Evolutionary conservation across 2,888 invertebrate genomes (phyloP), one percentile per base, ranked within the genome.

Genomic region (Cephus sareptanus): DNA sequence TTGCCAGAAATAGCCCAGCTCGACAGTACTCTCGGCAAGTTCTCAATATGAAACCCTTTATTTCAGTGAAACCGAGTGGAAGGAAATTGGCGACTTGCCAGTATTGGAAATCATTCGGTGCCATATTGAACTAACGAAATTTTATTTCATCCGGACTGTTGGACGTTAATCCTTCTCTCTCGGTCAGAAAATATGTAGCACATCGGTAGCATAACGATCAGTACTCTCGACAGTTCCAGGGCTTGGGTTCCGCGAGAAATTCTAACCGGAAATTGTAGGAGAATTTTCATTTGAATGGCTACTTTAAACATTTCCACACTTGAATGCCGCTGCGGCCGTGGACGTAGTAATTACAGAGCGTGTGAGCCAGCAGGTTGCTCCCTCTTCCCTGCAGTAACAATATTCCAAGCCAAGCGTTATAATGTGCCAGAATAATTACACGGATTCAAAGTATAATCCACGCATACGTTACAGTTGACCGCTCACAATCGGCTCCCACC

Each of bases 11-110:
- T 56, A 56, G 23, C 23, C 23, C 9, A 9, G 23, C 9, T 56
- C 23, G 9, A 77, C 83, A 79, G 85, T 84, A 82, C 83, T 85
- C 82, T 83, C 81, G 79, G 80, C 83, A 83, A 85, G 88, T 86
- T 86, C 85, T 86, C 87, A 83, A 87, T 88, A 88, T 84, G 85
- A 85, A 84, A 83, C 85, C 84, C 84, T 86, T 89, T 88, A 88
- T 89, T 88, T 89, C 84, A 84, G 86, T 87, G 87, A 86, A 89
- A 87, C 85, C 84, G 85, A 82, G 77, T 77, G 85, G 83, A 88
- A 82, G 82, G 80, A 83, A 81, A 75, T 83, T 89, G 89, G 89
- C 86, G 6, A 11, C 34, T 68, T 33, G 84, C 88, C 89, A 89
- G 79, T 75, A 84, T 87, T 83, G 85, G 78, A 84, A 89, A 88